Conservation (phyloP, 2,888 invertebrate species). For the Ormyrus nitidulus region DNA sequence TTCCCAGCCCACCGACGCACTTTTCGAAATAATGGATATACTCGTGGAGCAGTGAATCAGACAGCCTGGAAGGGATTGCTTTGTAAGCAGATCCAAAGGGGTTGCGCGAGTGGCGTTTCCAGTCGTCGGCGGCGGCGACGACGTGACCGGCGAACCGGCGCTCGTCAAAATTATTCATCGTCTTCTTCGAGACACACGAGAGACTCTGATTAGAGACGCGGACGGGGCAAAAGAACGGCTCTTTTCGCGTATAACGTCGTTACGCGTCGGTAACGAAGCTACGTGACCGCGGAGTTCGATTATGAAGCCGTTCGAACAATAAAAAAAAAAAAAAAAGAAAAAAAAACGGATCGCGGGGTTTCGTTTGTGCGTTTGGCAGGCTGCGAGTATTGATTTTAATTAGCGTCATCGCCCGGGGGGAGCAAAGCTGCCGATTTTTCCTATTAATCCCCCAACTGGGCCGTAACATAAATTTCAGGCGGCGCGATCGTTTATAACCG, state of each 20-base stretch:
- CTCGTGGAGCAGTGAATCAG: conserved; percentile 6
- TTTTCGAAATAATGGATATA: neutral
- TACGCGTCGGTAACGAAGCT: conserved; percentile 44
- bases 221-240: neutral
- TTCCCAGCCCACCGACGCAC: neutral
- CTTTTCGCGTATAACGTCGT: conserved; percentile 33
- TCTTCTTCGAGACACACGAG: neutral
- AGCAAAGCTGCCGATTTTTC: conserved; percentile 62
- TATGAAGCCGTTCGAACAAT: conserved; percentile 20
- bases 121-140: neutral
- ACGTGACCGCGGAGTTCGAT: conserved; percentile 44
- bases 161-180: conserved; percentile 6
- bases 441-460: conserved; percentile 63
- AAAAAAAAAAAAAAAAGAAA: neutral
- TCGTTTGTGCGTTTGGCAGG: conserved; percentile 27
- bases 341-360: neutral
- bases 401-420: conserved; percentile 18
- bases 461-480: conserved; percentile 62
- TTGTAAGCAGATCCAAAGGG: conserved; percentile 66
- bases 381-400: conserved; percentile 44
- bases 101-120: conserved; percentile 6
- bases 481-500: conserved; percentile 59
- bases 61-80: conserved; percentile 67
- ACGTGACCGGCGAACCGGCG: conserved; percentile 8
- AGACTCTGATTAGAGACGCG: conserved; percentile 43